Percentiles rank a stretch among this genome's conserved stretches.
phyloP scores from a whole-genome alignment of 2,113 vertebrate species.

The Suncus etruscus region DNA sequence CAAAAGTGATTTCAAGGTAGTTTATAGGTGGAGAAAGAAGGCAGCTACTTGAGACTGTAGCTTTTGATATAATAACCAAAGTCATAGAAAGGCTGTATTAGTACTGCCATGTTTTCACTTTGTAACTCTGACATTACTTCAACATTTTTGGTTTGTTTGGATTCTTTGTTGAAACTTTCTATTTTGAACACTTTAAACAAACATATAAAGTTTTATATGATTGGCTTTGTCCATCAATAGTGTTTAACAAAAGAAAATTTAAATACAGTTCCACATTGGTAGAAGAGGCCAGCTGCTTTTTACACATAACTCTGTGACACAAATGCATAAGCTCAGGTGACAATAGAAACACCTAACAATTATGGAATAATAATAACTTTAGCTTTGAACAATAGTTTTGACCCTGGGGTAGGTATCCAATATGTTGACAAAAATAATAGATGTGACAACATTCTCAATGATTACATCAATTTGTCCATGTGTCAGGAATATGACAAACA shows the following conservation, averaged over 20 bases:
- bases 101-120: neutral
- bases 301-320: neutral
- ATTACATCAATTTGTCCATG: neutral
- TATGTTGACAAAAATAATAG: neutral
- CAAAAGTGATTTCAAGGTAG: constrained; percentile 87
- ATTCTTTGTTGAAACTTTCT: constrained; percentile 42
- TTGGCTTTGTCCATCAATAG: neutral
- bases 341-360: neutral
- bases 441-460: neutral
- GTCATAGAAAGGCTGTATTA: constrained; percentile 80
- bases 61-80: constrained; percentile 85
- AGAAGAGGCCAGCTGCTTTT: neutral
- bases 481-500: neutral
- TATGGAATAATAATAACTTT: neutral
- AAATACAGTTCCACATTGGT: neutral
- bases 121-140: constrained; percentile 40
- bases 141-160: constrained; percentile 11
- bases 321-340: neutral
- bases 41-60: constrained; percentile 77
- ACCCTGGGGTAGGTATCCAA: neutral
- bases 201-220: neutral
- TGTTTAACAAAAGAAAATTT: constrained; percentile 4
- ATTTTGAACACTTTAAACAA: constrained; percentile 49
- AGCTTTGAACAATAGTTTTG: neutral
- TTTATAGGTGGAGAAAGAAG: constrained; percentile 86